Conservation (phyloP, 1,140 invertebrate genomes). For the Eurosta solidaginis region DNA sequence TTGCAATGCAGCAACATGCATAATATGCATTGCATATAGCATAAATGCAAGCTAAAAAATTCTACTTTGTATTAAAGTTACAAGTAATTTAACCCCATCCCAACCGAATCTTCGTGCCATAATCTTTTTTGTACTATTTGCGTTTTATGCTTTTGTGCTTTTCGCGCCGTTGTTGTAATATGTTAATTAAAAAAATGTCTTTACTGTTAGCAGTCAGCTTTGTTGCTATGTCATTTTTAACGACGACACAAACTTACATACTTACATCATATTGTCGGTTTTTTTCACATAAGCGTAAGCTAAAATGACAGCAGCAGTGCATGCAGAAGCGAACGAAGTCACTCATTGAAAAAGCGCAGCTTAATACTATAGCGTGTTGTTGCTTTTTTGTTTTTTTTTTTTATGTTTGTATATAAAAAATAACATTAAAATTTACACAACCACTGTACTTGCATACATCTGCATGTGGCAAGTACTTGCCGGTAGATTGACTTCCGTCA, state of each 20-base stretch:
- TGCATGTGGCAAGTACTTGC: background rate
- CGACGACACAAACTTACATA: background rate
- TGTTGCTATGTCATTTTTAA: background rate
- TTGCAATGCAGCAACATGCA: background rate
- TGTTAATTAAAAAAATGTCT: conserved; percentile 22
- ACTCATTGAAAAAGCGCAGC: background rate
- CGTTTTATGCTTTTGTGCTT: background rate
- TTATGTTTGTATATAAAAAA: background rate
- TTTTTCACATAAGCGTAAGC: background rate
- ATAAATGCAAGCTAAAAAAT: background rate
- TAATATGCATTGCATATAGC: background rate
- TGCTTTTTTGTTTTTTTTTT: background rate
- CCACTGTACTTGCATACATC: background rate
- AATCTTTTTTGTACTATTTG: no score
- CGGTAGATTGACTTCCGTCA: conserved; percentile 24
- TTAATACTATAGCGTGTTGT: background rate
- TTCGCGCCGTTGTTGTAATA: conserved; percentile 10
- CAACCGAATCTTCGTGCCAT: background rate
- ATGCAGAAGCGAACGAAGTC: background rate
- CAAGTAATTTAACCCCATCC: background rate
- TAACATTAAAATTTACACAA: background rate
- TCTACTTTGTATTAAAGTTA: background rate
- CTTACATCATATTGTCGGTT: background rate
- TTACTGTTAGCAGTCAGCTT: background rate
- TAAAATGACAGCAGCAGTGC: background rate